Evolutionary conservation across 1,140 invertebrate species (phyloP), one percentile per base, ranked within the genome.

Genomic region (Laupala kohalensis): DNA sequence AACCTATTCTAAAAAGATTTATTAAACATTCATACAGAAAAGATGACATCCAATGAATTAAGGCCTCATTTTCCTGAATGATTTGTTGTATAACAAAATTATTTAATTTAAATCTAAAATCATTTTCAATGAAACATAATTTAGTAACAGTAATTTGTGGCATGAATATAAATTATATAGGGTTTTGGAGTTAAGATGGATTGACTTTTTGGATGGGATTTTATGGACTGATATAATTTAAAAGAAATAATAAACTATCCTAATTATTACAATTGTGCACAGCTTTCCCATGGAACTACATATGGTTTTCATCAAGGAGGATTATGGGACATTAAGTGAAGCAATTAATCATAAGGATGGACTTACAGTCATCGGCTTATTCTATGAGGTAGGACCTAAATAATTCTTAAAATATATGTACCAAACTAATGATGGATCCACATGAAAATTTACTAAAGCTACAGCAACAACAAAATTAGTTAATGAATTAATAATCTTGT

Each of bases 221-320:
- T 53, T 53, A 53, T 2, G 37, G 37, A 53, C 37, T 53, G 19
- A 53, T 13, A 53, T 53, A 13, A 13, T 2, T 53, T 19, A 4
- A 53, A 1, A 2, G 1, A 53, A 53, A 53, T 1, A 4, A 53
- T 1, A 53, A n/a, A 53, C 19, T 13, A 53, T 53, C 19, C 19
- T 53, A 53, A 53, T 53, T 6, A 37, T 15, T 37, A 5, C 19
- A 66, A 1, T 66, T 66, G 64, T 66, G n/a, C 82, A 75, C 74
- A 88, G 87, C 76, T 90, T 85, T 77, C 87, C 91, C 1, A 88
- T 92, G 83, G 90, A 96, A 80, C 79, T 95, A 4, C 93, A 96
- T 79, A 88, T 94, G 77, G 94, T 97, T 0, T 90, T 96, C 78
- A 93, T 86, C 77, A 94, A 94, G 76, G 82, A 84, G 64, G 82